Conservation (phyloP, 2,888 invertebrate genomes). For the Dexiosoma caninum region DNA sequence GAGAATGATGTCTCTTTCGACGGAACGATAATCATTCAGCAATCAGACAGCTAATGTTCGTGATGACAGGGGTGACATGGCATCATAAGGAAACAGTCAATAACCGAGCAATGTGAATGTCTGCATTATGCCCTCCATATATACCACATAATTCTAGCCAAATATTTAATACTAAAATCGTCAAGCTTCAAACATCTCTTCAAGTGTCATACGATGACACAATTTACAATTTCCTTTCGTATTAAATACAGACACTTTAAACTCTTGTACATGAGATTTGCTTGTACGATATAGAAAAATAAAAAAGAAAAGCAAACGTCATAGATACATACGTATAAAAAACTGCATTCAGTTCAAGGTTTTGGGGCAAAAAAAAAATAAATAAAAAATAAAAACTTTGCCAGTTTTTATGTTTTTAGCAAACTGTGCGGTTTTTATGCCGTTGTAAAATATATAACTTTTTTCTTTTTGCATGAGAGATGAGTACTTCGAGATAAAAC, state of each 20-base stretch:
- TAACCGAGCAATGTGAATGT: too few species aligned
- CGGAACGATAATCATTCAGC: too few species aligned
- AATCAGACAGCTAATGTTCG: too few species aligned
- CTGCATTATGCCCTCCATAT: too few species aligned
- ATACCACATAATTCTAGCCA: too few species aligned
- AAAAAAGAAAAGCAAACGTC: not conserved
- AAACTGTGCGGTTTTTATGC: conserved; percentile 18
- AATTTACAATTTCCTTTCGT: not conserved
- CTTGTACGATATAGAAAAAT: not conserved
- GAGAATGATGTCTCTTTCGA: too few species aligned
- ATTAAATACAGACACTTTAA: conserved; percentile 17
- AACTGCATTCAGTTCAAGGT: conserved; percentile 46
- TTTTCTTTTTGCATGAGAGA: conserved; percentile 2
- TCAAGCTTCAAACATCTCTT: too few species aligned
- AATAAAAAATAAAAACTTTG: too few species aligned
- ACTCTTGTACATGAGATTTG: not conserved
- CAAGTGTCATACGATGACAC: conserved; percentile 7
- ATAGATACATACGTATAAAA: conserved; percentile 27
- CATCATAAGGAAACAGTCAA: too few species aligned
- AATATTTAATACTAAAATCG: too few species aligned
- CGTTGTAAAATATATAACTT: conserved; percentile 3
- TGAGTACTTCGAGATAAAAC: not conserved
- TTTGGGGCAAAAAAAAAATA: conserved; percentile 5
- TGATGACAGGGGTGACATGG: too few species aligned
- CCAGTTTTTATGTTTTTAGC: not conserved